Evolutionary conservation across 2,888 invertebrate species (phyloP), one percentile per base, ranked within the genome.

Genomic region (Minunthozetes semirufus): DNA sequence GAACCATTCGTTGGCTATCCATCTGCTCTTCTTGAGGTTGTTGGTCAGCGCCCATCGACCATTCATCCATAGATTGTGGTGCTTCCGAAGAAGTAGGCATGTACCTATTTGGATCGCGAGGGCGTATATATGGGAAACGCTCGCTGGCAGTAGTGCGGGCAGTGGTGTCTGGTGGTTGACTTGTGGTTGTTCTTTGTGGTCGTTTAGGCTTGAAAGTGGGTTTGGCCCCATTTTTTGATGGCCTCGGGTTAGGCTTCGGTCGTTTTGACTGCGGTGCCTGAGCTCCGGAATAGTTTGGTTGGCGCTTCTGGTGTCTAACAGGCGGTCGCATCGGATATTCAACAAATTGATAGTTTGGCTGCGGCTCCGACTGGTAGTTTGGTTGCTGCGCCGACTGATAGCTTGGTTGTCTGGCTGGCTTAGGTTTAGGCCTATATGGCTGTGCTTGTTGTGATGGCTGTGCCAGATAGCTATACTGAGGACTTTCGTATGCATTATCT

Each of bases 181-280:
- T 53, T n/a, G 53, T 3, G n/a, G 48, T 19, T 3, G 22, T 19
- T 53, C 22, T 25, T 70, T 27, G 56, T 48, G 15, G 53, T 17
- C 42, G 48, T 50, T 27, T 53, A 17, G 29, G 29, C 17, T 29
- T 61, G 15, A 53, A 53, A 6, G 71, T 71, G 4, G 48, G 71
- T n/a, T 25, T 71, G 2, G 48, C 8, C 42, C 42, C 25, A 38
- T 15, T 53, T 11, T 27, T 25, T 15, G 33, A 68, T 73, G 22
- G 46, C 59, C 27, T 25, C 59, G 48, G 50, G 73, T 48, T 27
- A 19, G 11, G 59, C 5, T 71, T 22, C 56, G 56, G 56, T 68
- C 15, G 27, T 11, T 5, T 61, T 29, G 25, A 29, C 50, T 13
- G n/a, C 53, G 22, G n/a, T n/a, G n/a, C n/a, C n/a, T n/a, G n/a